Percentiles rank a stretch among this genome's conserved stretches.
These are phyloP conservation scores for Calidris pygmaea DNA, from an alignment of 2,113 vertebrate genomes.

Conservation along the genomic window DNA sequence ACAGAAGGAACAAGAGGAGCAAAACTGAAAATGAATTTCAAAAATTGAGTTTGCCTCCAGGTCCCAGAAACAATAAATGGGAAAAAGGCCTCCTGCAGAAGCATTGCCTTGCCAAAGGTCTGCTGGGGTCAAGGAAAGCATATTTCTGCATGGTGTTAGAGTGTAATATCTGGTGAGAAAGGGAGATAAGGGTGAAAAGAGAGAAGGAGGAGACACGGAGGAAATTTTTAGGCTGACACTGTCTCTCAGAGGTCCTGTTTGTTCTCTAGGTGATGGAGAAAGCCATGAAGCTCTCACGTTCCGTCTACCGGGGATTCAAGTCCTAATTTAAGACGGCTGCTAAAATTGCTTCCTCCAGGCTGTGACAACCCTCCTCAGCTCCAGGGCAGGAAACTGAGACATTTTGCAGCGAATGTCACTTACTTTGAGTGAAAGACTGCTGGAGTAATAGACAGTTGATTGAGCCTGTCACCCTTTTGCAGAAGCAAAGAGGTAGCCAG, in stretches of 20 bases:
- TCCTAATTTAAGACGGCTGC: background rate
- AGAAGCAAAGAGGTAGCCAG: background rate
- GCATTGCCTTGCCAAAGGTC: background rate
- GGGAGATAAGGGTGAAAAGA: background rate
- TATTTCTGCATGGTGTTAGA: fast-evolving
- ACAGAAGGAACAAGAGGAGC: background rate
- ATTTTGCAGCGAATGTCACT: background rate
- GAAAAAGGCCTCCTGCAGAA: background rate
- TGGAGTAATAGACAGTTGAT: background rate
- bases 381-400: background rate
- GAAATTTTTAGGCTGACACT: background rate
- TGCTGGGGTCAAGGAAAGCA: background rate
- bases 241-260: fast-evolving
- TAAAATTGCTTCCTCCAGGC: background rate
- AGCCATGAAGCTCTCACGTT: background rate
- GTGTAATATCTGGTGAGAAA: background rate
- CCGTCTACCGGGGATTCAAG: background rate
- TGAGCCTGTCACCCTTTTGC: background rate
- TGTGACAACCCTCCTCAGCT: background rate
- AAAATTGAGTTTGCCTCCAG: background rate
- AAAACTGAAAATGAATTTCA: background rate
- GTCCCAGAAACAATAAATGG: background rate
- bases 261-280: background rate
- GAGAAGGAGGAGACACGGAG: background rate
- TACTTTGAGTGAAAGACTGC: background rate